Conservation (phyloP, 2,797 vertebrate genomes). For the Peromyscus melanophrys region DNA sequence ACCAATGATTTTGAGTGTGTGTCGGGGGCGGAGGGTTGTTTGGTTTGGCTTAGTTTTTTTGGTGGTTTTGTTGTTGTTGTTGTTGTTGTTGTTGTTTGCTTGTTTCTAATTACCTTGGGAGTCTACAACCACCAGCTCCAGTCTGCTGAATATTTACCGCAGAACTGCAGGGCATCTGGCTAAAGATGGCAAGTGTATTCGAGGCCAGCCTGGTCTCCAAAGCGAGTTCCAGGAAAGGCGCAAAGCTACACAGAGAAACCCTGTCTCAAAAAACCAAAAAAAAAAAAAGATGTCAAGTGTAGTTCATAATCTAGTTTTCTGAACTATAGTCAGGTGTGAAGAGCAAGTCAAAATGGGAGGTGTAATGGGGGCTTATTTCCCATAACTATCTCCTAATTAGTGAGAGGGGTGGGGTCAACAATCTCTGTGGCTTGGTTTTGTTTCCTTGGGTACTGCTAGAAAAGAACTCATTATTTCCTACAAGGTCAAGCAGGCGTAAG, state of each 20-base stretch:
- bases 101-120: conserved; percentile 72
- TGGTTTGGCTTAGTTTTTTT: neutral
- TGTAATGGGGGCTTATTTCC: conserved; percentile 78
- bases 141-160: conserved; percentile 80
- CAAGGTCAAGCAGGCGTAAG: conserved; percentile 81
- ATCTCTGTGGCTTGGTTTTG: conserved; percentile 45
- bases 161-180: conserved; percentile 71
- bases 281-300: conserved; percentile 79
- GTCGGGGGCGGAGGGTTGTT: neutral
- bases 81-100: neutral
- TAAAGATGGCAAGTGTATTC: conserved; percentile 81
- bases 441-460: conserved; percentile 25
- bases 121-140: conserved; percentile 74
- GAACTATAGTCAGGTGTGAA: conserved; percentile 78
- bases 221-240: too few relatives aligned
- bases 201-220: too few relatives aligned
- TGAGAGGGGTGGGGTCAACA: conserved; percentile 67
- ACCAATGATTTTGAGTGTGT: conserved; percentile 52
- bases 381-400: conserved; percentile 51
- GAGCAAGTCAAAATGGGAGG: conserved; percentile 65
- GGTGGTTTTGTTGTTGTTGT: neutral
- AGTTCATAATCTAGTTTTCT: conserved; percentile 81
- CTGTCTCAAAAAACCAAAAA: too few relatives aligned
- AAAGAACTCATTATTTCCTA: conserved; percentile 73
- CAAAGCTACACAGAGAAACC: too few relatives aligned